Evolutionary conservation across 37 sponge, comb jelly and placozoan species (phyloP).

Genomic region (Aphrocallistes beatrix): DNA sequence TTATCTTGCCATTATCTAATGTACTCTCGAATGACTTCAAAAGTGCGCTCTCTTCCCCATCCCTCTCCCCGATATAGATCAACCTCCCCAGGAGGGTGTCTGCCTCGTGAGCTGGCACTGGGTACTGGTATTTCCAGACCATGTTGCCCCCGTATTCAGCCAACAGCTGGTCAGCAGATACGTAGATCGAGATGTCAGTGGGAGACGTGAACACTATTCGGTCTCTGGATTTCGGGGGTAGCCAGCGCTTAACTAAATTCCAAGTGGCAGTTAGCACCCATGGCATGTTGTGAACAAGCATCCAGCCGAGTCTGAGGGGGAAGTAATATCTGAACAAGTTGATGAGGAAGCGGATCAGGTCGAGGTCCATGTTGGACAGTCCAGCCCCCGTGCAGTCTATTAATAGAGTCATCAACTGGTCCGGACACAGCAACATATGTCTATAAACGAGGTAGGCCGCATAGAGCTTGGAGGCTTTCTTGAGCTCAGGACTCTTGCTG

Average conservation of each 20-base stretch:
- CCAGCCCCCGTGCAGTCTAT: not conserved
- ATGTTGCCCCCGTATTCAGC: not conserved
- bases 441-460: not conserved
- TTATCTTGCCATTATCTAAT: not conserved
- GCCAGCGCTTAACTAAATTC: conserved; percentile 10
- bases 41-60: not conserved
- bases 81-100: not conserved
- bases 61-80: not conserved
- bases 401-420: not conserved
- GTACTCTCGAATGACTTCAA: not conserved
- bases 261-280: conserved; percentile 10
- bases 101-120: not conserved
- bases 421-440: not conserved
- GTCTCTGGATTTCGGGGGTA: not conserved
- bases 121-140: not conserved
- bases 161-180: not conserved
- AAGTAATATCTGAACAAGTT: not conserved
- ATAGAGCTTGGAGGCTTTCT: conserved; percentile 5
- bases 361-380: not conserved
- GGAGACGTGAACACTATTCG: not conserved
- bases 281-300: not conserved
- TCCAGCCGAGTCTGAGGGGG: not conserved
- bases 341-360: not conserved
- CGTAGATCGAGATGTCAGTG: not conserved
- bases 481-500: not conserved